Conservation (phyloP, 2,113 vertebrate genomes). For the Prunella fulvescens region DNA sequence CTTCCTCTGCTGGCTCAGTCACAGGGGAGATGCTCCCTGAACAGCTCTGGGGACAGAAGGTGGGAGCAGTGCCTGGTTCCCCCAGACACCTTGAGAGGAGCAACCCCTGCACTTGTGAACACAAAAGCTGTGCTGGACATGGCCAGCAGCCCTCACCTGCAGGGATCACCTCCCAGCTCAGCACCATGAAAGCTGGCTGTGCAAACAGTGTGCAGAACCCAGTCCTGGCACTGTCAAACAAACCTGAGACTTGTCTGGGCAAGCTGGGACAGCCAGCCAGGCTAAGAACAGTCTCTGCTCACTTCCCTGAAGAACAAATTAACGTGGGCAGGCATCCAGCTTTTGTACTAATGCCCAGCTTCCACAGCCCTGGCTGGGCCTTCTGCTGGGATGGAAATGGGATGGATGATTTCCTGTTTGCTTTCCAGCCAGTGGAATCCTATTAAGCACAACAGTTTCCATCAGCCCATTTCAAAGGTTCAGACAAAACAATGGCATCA, state of each 20-base stretch:
- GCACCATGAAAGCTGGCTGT: not conserved
- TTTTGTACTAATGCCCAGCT: not conserved
- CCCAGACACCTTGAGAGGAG: rapidly evolving
- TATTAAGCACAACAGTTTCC: not conserved
- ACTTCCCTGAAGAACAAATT: not conserved
- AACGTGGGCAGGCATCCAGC: not conserved
- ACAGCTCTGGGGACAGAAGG: not conserved
- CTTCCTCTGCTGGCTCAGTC: not conserved
- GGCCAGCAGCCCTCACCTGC: not conserved
- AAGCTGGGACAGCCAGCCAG: not conserved
- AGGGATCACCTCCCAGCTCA: not conserved
- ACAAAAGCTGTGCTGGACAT: not conserved
- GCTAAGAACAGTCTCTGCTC: not conserved
- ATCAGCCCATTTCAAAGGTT: not conserved
- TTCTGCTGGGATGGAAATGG: not conserved
- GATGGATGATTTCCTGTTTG: not conserved
- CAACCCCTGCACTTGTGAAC: not conserved
- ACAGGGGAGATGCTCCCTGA: not conserved
- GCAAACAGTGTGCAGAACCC: not conserved
- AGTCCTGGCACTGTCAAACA: not conserved
- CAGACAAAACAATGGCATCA: not conserved
- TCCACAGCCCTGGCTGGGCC: not conserved
- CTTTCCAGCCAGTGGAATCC: not conserved
- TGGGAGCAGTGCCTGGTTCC: rapidly evolving
- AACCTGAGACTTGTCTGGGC: not conserved